Percentiles rank a stretch among this genome's conserved stretches.
Evolutionary conservation across 2,113 vertebrate species (phyloP).

Genomic region (Galbula dea): DNA sequence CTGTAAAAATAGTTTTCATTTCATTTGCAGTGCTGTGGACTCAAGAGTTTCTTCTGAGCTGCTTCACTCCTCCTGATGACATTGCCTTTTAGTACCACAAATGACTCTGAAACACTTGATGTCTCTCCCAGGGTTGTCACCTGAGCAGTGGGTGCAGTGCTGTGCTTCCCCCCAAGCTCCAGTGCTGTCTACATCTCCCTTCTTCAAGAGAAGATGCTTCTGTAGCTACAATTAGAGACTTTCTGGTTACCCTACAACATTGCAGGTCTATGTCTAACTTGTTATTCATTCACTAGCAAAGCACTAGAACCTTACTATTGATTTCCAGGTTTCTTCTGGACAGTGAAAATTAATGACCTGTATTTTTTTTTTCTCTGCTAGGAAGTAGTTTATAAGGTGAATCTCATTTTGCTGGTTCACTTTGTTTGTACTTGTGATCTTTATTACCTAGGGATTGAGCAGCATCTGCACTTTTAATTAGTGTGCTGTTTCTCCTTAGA

Average conservation of each 20-base stretch:
- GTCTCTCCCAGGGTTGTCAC: background rate
- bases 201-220: background rate
- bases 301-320: background rate
- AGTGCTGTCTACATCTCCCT: background rate
- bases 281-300: background rate
- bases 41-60: background rate
- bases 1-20: background rate
- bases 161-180: accelerated
- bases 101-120: background rate
- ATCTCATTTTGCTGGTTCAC: background rate
- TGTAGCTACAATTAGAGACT: background rate
- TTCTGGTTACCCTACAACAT: background rate
- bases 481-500: conserved; percentile 32
- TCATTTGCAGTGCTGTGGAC: too few species aligned
- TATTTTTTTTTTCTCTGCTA: background rate
- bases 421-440: background rate
- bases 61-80: background rate
- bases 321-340: background rate
- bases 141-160: background rate
- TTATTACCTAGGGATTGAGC: background rate
- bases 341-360: background rate
- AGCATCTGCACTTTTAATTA: conserved; percentile 39
- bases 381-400: background rate
- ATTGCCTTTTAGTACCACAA: background rate
- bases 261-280: background rate